These are phyloP conservation scores for Holothuria leucospilota DNA, from an alignment of 53 echinoderm and acorn worm species.

Conservation along the genomic window DNA sequence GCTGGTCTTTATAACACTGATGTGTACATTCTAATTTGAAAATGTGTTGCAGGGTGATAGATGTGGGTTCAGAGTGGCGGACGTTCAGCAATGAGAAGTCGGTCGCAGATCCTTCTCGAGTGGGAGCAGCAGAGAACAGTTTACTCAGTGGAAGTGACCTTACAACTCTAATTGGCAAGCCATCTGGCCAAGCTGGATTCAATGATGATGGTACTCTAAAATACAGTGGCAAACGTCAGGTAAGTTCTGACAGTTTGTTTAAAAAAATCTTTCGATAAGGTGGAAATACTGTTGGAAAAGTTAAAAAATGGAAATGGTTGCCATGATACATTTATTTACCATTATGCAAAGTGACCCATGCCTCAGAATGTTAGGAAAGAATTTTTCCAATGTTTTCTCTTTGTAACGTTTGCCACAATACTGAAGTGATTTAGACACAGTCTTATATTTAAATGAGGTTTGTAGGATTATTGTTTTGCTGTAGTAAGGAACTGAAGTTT, in stretches of 20 bases:
- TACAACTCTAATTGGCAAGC: slow-evolving; percentile 86
- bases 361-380: too few species aligned
- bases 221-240: slow-evolving; percentile 83
- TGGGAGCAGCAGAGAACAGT: slow-evolving; percentile 91
- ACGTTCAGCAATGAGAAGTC: slow-evolving; percentile 98
- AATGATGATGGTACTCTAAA: slow-evolving; percentile 82
- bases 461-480: too few species aligned
- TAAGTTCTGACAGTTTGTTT: slow-evolving; percentile 32
- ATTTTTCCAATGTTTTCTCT: too few species aligned
- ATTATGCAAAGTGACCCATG: too few species aligned
- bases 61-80: slow-evolving; percentile 98
- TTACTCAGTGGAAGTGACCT: slow-evolving; percentile 88
- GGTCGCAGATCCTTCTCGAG: slow-evolving; percentile 87
- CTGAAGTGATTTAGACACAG: too few species aligned
- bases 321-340: too few species aligned
- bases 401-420: too few species aligned
- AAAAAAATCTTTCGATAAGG: not conserved
- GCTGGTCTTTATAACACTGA: not conserved
- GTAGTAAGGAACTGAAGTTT: too few species aligned
- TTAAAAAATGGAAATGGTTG: too few species aligned
- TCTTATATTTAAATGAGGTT: too few species aligned
- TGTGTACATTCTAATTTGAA: not conserved
- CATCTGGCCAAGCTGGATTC: slow-evolving; percentile 78
- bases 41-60: slow-evolving; percentile 75
- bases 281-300: too few species aligned